Base-by-base conservation (phyloP, 1,140 invertebrate species). In the Theocolax elegans region DNA sequence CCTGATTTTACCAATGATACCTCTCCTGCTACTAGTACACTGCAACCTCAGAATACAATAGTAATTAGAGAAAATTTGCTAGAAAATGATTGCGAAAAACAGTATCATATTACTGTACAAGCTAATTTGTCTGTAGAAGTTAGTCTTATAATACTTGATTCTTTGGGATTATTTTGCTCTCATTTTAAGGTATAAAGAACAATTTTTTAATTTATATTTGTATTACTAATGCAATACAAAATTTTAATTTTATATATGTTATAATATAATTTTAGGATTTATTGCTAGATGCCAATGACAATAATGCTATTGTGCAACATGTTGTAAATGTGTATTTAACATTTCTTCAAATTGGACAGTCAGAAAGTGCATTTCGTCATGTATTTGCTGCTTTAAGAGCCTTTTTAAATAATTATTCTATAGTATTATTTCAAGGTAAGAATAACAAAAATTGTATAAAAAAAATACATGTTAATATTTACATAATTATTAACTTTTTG, bases 81-180 rank as follows among this genome's bases (percentile, higher is more conserved):
- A 51, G 86, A 92, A 78, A 86, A 88, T 74, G 90, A 91, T 78
- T 85, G 85, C 7, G 85, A 87, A 59, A 88, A 88, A 29, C 82
- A 89, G 68, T 88, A 92, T 76, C 87, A 91, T 76, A 90, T 91
- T 2, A 77, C 94, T 3, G 86, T 95, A 4, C 95, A 97, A 79
- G 95, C 94, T 8, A 95, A 96, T 83, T 87, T 98, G 76, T 91
- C 95, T 0, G 94, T 95, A 17, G 96, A 98, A 89, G 91, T 96
- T 49, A 95, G 95, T 1, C 87, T 98, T 38, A 92, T 94, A 17
- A 91, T 93, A 1, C 86, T 98, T 12, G 96, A 98, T 84, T 91
- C 93, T 44, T 85, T 96, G 21, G 93, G 94, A 62, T 86, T 95
- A 8, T 96, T 95, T 82, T 93, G 92, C 71, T 90, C 93, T 71